Percentiles rank a stretch among this genome's conserved stretches.
Conservation (phyloP, 2,888 invertebrate genomes). For the Rotaria sp. region DNA sequence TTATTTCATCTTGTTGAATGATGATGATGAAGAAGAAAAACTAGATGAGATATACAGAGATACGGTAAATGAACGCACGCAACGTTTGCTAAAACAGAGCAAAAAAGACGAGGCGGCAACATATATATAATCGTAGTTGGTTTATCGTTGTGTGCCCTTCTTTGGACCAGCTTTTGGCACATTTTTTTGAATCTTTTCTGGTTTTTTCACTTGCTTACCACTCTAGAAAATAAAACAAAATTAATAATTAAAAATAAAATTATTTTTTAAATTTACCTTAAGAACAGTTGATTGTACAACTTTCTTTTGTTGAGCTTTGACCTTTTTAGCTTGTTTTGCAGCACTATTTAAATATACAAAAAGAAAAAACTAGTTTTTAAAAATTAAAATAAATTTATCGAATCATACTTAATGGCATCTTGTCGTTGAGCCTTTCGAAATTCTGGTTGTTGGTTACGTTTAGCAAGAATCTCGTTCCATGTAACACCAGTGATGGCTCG, state of each 20-base stretch:
- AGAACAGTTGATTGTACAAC: neutral
- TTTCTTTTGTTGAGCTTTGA: conserved; percentile 62
- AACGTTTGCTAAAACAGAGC: neutral
- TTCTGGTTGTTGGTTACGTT: conserved; percentile 92
- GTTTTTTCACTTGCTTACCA: conserved; percentile 11
- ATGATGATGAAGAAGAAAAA: neutral
- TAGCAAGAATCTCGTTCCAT: conserved; percentile 91
- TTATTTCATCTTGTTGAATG: neutral
- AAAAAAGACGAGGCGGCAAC: neutral
- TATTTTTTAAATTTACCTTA: neutral
- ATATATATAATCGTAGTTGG: neutral
- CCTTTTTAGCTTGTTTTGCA: conserved; percentile 89
- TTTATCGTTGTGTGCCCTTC: conserved; percentile 31
- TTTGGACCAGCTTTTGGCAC: conserved; percentile 10
- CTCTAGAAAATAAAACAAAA: neutral
- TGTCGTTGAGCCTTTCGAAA: conserved; percentile 95
- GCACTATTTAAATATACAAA: conserved; percentile 59
- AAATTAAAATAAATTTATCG: neutral
- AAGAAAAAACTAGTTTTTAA: conserved; percentile 36
- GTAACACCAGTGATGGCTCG: conserved; percentile 95
- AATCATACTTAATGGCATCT: conserved; percentile 72
- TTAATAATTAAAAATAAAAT: too few species aligned
- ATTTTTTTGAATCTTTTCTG: conserved; percentile 12
- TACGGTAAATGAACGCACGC: neutral
- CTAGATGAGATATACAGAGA: neutral